Percentiles rank a stretch among this genome's conserved stretches.
Evolutionary conservation across 2,113 vertebrate species (phyloP).

Genomic region (Phalacrocorax pelagicus): DNA sequence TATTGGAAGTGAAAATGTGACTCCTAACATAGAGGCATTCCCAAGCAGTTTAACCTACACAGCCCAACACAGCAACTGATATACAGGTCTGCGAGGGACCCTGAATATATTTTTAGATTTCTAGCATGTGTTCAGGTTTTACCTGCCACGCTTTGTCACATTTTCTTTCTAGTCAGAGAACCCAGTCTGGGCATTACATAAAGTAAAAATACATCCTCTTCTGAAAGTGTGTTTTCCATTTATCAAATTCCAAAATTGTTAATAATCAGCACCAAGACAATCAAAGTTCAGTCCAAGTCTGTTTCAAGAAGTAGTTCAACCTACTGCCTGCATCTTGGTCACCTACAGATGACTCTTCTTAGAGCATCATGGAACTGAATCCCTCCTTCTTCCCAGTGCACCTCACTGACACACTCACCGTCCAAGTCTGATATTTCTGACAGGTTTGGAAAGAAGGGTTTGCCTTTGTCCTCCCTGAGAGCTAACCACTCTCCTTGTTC

Average conservation of each 20-base stretch:
- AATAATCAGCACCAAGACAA: neutral
- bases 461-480: neutral
- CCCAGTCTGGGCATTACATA: neutral
- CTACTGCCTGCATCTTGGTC: neutral
- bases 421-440: neutral
- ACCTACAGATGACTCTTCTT: neutral
- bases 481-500: neutral
- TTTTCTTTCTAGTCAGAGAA: neutral
- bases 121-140: neutral
- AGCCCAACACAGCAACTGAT: neutral
- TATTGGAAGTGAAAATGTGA: neutral
- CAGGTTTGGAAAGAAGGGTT: neutral
- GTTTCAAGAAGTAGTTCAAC: neutral
- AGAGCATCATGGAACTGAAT: neutral
- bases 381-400: neutral
- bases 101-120: neutral
- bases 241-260: neutral
- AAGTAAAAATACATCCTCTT: neutral
- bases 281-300: neutral
- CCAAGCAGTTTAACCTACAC: neutral
- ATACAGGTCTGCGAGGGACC: neutral
- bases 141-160: neutral
- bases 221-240: neutral
- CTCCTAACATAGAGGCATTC: neutral
- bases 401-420: neutral